Base-by-base conservation (phyloP, 2,797 vertebrate species). In the Enteromius afrohamiltoni region DNA sequence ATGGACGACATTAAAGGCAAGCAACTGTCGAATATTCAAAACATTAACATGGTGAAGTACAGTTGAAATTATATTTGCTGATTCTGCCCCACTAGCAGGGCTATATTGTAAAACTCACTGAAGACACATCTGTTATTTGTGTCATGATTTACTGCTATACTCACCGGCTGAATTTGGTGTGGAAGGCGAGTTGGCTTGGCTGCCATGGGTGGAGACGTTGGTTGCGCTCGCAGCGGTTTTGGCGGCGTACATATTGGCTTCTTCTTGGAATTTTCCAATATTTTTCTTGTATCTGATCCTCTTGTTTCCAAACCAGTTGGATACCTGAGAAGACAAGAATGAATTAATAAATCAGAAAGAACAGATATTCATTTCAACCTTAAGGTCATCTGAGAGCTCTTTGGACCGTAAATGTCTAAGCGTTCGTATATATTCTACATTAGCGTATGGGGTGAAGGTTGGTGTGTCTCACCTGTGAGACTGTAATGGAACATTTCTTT, bases 141-240 rank as follows among this genome's bases (percentile, higher is more conserved):
- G 37, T 19, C 7, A 2, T 31, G 37, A 77, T 45, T 31, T 58
- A 19, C 10, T n/a, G 23, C 68, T 51, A 23, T 3, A 49, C 96
- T 97, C 93, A 99, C 98, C 98, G 94, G 98, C 98, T 91, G 98
- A 99, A 92, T 98, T 99, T 93, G 98, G 98, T 91, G 98, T 99
- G 88, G 97, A 98, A 85, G 98, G 98, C 80, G 98, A 99, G 95
- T 99, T 99, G 89, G 98, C 98, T 94, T 99, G 98, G 94, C 98
- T 99, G 94, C 97, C 97, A 81, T 99, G 98, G 90, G 97, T 96
- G 81, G 98, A 99, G 92, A 98, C 97, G 83, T 95, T 99, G 93
- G 98, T 97, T 81, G 98, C 98, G 80, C 90, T 99, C 91, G 98
- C 98, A 85, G 98, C 98, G 14, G 98, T 97, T 95, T 95, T 96